A percentile compares a stretch with the other conserved stretches of the same genome.
phyloP scores from a whole-genome alignment of 2,797 vertebrate species.

The Basileuterus tristriatus region DNA sequence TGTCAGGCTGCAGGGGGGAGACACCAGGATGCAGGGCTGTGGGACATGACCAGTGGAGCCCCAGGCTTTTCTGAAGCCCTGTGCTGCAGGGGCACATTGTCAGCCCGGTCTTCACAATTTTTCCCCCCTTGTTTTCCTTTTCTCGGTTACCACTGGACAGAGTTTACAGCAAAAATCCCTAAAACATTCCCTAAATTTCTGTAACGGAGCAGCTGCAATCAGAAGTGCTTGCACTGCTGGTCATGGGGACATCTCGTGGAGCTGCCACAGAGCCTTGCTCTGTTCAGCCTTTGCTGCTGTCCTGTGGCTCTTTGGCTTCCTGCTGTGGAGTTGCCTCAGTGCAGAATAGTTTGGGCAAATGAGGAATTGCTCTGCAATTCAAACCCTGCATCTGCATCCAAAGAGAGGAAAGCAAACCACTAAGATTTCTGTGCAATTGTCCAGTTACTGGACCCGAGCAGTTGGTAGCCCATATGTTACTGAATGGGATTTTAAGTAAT shows the following conservation, averaged over 20 bases:
- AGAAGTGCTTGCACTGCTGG: neutral
- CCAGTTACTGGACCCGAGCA: neutral
- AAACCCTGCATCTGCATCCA: neutral
- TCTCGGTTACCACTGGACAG: neutral
- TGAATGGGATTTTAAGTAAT: neutral
- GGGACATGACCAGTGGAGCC: rapidly evolving
- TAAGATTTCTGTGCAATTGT: neutral
- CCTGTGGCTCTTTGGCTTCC: conserved; percentile 20
- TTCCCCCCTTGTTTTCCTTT: rapidly evolving
- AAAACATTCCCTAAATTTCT: neutral
- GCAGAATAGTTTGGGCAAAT: neutral
- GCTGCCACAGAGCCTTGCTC: neutral
- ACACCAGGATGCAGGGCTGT: neutral
- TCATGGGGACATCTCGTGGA: neutral
- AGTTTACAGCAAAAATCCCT: neutral
- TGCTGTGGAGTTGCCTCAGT: neutral
- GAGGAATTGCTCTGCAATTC: neutral
- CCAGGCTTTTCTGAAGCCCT: neutral
- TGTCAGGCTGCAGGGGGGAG: neutral
- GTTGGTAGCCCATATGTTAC: neutral
- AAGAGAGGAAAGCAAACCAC: neutral
- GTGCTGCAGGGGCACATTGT: neutral
- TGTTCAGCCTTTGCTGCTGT: neutral
- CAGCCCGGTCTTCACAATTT: neutral
- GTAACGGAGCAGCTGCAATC: neutral